Conservation (phyloP, 2,888 invertebrate species). For the Ditula angustiorana region DNA sequence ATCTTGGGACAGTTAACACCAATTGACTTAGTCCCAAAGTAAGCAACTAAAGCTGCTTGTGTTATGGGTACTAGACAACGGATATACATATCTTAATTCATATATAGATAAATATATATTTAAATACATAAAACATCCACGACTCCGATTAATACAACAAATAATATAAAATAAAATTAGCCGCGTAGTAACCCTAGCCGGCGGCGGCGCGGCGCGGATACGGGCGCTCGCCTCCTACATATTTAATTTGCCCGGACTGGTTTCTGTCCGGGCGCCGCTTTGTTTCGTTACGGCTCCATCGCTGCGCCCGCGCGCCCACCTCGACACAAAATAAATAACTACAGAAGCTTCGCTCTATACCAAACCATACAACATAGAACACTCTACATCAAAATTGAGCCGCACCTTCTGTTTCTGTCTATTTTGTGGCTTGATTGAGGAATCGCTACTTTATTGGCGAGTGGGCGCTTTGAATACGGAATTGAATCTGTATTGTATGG, state of each 20-base stretch:
- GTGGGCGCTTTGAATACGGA: constrained; percentile 49
- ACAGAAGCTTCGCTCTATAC: constrained; percentile 15
- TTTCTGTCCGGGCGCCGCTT: constrained; percentile 77
- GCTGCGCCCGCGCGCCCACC: constrained; percentile 50
- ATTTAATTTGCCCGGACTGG: constrained; percentile 85
- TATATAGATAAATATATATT: too few species aligned
- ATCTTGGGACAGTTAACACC: too few species aligned
- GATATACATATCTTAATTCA: too few species aligned
- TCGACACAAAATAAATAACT: constrained; percentile 30
- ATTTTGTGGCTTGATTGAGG: constrained; percentile 54
- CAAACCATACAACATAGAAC: background rate
- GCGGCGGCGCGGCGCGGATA: constrained; percentile 69
- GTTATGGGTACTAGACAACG: too few species aligned
- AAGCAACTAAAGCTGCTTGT: too few species aligned
- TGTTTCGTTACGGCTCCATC: constrained; percentile 83
- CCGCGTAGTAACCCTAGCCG: constrained; percentile 33
- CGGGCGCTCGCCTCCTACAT: constrained; percentile 81
- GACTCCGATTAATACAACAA: constrained; percentile 8
- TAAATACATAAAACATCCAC: too few species aligned
- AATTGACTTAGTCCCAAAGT: too few species aligned
- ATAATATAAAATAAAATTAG: constrained; percentile 4
- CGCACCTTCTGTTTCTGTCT: background rate
- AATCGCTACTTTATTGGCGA: constrained; percentile 60
- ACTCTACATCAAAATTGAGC: background rate
- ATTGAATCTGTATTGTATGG: constrained; percentile 19